Evolutionary conservation across 2,113 vertebrate species (phyloP).

Genomic region (Actinemys pallida): DNA sequence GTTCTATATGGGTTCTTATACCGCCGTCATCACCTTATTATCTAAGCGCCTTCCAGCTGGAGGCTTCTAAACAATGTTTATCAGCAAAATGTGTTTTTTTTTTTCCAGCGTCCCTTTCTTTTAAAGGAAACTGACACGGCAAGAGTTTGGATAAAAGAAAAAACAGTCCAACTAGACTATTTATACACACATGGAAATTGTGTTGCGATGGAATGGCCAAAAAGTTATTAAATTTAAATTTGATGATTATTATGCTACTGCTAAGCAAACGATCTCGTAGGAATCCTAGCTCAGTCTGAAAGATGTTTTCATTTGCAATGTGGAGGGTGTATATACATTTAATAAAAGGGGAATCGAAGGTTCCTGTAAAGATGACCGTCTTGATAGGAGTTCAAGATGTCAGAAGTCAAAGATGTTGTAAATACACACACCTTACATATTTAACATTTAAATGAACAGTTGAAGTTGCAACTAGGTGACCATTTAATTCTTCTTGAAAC

Average conservation of each 20-base stretch:
- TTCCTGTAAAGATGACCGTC: background rate
- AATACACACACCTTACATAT: constrained; percentile 25
- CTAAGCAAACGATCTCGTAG: background rate
- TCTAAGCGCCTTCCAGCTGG: background rate
- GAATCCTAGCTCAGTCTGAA: background rate
- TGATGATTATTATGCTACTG: background rate
- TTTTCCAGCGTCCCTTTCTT: background rate
- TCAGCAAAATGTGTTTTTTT: background rate
- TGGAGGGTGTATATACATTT: background rate
- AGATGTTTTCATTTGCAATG: background rate
- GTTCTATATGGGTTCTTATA: background rate
- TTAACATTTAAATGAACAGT: constrained; percentile 36
- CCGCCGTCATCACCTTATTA: background rate
- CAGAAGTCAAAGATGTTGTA: constrained; percentile 59
- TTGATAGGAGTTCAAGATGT: constrained; percentile 32
- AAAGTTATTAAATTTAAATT: background rate
- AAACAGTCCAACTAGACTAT: background rate
- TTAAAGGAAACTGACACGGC: background rate
- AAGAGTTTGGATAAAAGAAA: background rate
- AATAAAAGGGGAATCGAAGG: background rate
- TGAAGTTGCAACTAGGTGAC: background rate
- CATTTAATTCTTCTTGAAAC: background rate
- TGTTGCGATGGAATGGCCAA: background rate
- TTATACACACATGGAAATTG: background rate
- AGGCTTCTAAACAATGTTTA: constrained; percentile 1